Evolutionary conservation across 2,888 invertebrate genomes (phyloP).

Genomic region (Drosophila ustulata): DNA sequence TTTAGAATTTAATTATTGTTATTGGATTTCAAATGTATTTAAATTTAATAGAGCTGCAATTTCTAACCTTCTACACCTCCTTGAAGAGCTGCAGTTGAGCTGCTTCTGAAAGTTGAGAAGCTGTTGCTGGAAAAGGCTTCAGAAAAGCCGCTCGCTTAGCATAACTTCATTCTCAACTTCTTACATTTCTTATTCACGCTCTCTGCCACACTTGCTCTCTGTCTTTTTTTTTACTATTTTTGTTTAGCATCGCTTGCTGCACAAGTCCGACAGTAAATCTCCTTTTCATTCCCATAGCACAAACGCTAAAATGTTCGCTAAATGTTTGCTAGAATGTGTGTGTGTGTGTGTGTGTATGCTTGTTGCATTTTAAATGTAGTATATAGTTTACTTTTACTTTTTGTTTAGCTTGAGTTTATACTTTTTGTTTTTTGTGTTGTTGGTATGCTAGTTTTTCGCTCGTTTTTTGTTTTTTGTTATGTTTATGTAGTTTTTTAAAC

Average conservation of each 20-base stretch:
- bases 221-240: conserved; percentile 3
- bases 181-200: conserved; percentile 2
- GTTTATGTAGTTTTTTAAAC: conserved; percentile 72
- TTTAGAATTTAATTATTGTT: neutral
- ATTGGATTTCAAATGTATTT: too few species aligned
- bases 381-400: conserved; percentile 51
- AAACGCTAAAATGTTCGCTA: conserved; percentile 46
- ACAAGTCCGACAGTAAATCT: conserved; percentile 50
- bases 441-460: conserved; percentile 54
- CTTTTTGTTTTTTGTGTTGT: conserved; percentile 20
- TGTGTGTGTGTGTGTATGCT: conserved; percentile 29
- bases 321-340: conserved; percentile 27
- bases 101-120: conserved; percentile 17
- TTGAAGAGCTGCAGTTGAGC: neutral
- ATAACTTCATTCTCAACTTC: conserved; percentile 32
- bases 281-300: conserved; percentile 37
- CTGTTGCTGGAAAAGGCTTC: conserved; percentile 29
- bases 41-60: neutral
- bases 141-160: conserved; percentile 39
- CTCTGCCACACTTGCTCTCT: neutral
- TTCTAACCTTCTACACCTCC: conserved; percentile 24
- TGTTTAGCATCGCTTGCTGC: conserved; percentile 17
- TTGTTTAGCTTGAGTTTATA: conserved; percentile 55
- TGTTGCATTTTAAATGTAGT: conserved; percentile 62
- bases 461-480: conserved; percentile 25